Percentiles rank a stretch among this genome's conserved stretches.
Evolutionary conservation across 2,113 vertebrate species (phyloP).

Genomic region (Istiophorus platypterus): DNA sequence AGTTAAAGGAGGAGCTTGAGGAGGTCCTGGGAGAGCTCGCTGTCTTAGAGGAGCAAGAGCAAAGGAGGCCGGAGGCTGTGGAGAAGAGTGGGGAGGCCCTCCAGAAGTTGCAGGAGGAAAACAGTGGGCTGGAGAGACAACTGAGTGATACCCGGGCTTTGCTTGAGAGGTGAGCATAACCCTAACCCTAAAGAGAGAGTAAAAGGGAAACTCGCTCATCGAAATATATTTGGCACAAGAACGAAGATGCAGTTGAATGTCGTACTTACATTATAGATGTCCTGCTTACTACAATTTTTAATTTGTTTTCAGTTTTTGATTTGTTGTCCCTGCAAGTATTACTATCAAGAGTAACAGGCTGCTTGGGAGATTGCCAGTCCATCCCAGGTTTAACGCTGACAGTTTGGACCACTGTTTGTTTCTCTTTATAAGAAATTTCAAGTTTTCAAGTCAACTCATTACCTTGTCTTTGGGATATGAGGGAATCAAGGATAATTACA

Average conservation of each 20-base stretch:
- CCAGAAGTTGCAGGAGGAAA: conserved; percentile 83
- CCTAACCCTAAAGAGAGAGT: neutral
- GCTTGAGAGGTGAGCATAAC: conserved; percentile 86
- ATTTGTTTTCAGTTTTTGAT: neutral
- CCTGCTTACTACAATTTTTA: neutral
- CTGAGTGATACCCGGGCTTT: conserved; percentile 79
- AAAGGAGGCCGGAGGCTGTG: conserved; percentile 77
- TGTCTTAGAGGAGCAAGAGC: conserved; percentile 86
- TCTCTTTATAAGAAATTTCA: conserved; percentile 45
- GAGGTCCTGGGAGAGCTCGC: conserved; percentile 89
- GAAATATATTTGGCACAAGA: neutral
- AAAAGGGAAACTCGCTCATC: neutral
- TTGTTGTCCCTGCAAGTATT: neutral
- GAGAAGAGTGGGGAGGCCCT: conserved; percentile 75
- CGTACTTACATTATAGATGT: neutral
- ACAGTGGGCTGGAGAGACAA: conserved; percentile 78
- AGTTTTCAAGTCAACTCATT: conserved; percentile 20
- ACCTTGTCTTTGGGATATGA: neutral
- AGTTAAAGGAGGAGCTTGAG: conserved; percentile 89
- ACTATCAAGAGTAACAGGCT: conserved; percentile 24
- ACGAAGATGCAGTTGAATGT: neutral
- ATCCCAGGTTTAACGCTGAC: conserved; percentile 22
- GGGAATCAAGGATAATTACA: neutral
- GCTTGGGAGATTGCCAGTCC: conserved; percentile 24
- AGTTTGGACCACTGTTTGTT: conserved; percentile 42